Evolutionary conservation across 2,888 invertebrate genomes (phyloP).

Genomic region (Heteromurus nitidus): DNA sequence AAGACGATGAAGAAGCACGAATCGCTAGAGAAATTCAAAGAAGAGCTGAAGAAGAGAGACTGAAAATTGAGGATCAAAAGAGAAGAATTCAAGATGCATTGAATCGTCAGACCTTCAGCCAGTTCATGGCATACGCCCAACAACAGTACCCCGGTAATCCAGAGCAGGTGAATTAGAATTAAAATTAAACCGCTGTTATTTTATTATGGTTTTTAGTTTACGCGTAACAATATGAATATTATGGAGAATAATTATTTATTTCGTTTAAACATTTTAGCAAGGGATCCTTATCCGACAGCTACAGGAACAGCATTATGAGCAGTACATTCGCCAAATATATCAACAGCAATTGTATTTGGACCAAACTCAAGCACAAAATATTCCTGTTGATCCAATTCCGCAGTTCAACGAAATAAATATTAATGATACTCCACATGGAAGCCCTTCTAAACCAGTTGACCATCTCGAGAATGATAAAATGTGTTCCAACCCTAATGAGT

Average conservation of each 20-base stretch:
- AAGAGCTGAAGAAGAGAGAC: constrained; percentile 80
- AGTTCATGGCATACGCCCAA: constrained; percentile 93
- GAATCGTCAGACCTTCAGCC: constrained; percentile 94
- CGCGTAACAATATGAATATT: no score
- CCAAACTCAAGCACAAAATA: constrained; percentile 55
- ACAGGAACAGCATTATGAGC: constrained; percentile 99
- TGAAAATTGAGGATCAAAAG: constrained; percentile 78
- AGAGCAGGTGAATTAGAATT: constrained; percentile 77
- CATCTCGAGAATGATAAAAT: constrained; percentile 54
- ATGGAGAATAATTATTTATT: background rate
- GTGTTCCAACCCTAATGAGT: constrained; percentile 34
- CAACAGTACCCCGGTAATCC: constrained; percentile 85
- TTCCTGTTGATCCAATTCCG: constrained; percentile 47
- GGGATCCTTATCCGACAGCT: constrained; percentile 93
- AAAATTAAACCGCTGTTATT: no score
- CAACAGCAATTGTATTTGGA: constrained; percentile 77
- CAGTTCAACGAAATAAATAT: constrained; percentile 58
- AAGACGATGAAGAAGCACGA: constrained; percentile 77
- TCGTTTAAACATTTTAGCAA: constrained; percentile 80
- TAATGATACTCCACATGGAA: constrained; percentile 52
- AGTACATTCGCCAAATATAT: constrained; percentile 96
- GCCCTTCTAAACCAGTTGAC: constrained; percentile 43
- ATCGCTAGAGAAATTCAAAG: constrained; percentile 82
- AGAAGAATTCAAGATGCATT: constrained; percentile 91
- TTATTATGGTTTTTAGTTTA: no score